phyloP scores from a whole-genome alignment of 2,797 vertebrate species.

The Melanotaenia nigrans region DNA sequence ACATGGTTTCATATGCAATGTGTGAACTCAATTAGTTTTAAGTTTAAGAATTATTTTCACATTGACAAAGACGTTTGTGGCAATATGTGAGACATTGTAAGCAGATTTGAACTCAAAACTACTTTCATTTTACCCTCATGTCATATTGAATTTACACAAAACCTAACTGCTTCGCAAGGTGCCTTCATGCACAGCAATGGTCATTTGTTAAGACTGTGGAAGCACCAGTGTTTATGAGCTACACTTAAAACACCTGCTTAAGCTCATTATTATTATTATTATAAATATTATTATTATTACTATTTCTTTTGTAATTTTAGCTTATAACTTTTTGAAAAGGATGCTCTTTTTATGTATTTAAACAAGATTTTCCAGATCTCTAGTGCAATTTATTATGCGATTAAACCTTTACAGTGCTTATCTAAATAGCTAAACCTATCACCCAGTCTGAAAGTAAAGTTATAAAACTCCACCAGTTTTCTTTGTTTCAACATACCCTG shows the following conservation, averaged over 20 bases:
- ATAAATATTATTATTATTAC: too few species aligned
- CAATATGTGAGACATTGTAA: too few species aligned
- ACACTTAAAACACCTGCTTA: background rate
- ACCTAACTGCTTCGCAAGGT: background rate
- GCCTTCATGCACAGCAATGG: background rate
- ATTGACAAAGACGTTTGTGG: background rate
- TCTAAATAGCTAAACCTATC: background rate
- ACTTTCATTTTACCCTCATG: background rate
- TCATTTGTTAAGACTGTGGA: too few species aligned
- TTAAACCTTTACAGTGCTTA: slow-evolving; percentile 3
- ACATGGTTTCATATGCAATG: slow-evolving; percentile 32
- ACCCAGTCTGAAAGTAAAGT: background rate
- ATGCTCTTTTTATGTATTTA: background rate
- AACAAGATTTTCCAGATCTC: background rate
- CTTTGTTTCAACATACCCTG: slow-evolving; percentile 1
- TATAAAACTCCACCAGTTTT: slow-evolving; percentile 4
- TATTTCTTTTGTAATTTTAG: slow-evolving; percentile 1
- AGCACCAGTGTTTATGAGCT: too few species aligned
- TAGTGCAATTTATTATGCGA: background rate
- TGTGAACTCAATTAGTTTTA: background rate
- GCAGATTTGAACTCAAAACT: too few species aligned
- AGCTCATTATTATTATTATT: too few species aligned
- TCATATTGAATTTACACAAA: too few species aligned
- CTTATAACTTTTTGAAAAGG: background rate
- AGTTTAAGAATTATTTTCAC: background rate